Evolutionary conservation across 2,888 invertebrate species (phyloP).

Genomic region (Andrena bicolor): DNA sequence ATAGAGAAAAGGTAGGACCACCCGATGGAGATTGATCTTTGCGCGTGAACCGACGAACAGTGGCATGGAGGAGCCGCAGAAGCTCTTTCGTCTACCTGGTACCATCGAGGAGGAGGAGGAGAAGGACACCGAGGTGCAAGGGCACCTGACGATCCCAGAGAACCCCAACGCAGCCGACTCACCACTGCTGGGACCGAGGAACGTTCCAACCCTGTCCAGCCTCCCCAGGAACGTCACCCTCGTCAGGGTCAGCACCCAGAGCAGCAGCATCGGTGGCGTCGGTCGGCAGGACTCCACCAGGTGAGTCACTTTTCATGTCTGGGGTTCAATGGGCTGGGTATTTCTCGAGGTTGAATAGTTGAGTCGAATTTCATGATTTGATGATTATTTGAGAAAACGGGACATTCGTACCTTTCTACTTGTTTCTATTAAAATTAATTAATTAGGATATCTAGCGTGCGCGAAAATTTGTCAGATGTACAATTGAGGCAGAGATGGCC

Average conservation of each 20-base stretch:
- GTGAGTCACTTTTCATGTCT: constrained; percentile 75
- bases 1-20: constrained; percentile 46
- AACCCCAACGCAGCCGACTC: constrained; percentile 76
- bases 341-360: no score
- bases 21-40: constrained; percentile 24
- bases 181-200: constrained; percentile 74
- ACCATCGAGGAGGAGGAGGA: constrained; percentile 82
- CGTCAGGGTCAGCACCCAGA: constrained; percentile 87
- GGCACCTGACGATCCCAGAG: constrained; percentile 34
- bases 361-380: neutral
- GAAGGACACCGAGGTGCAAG: constrained; percentile 68
- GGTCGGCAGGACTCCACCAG: constrained; percentile 87
- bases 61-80: constrained; percentile 81
- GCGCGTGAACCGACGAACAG: constrained; percentile 40
- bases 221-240: constrained; percentile 85
- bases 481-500: no score
- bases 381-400: neutral
- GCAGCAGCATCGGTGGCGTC: constrained; percentile 88
- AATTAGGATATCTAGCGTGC: no score
- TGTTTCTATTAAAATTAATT: no score
- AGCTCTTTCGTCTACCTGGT: constrained; percentile 81
- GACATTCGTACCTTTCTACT: no score
- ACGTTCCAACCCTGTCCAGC: constrained; percentile 67
- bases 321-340: neutral
- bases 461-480: no score